Base-by-base conservation (phyloP, 2,113 vertebrate genomes). In the Epinephelus moara region DNA sequence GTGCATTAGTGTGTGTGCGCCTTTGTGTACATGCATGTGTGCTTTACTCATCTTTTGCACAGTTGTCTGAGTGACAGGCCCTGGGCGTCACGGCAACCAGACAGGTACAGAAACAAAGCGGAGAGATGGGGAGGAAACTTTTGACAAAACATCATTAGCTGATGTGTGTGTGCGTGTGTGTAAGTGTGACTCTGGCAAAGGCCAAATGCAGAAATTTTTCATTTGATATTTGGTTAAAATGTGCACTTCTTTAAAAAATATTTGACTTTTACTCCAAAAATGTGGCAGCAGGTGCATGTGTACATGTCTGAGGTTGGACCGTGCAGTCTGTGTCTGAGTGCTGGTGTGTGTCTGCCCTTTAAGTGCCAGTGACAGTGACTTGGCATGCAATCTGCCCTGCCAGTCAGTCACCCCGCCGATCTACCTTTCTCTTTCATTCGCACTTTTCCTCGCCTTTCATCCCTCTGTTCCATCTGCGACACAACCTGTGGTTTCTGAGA, bases 341-440 rank as follows among this genome's bases (percentile, higher is more conserved):
- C 63, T 11, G 67, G 8, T 71, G 71, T 76, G 79, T 73, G 50
- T 63, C 3, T 71, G 84, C 21, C 80, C 79, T 87, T 78, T 89
- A 86, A 85, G 87, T 75, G 63, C 59, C 77, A 61, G 82, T 88
- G 88, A 85, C 88, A 89, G 85, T 60, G 61, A 82, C 81, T 87
- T 93, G 90, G 91, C 89, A 91, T 70, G 69, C 21, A 76, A 94
- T 89, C 87, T 89, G 74, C 77, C 30, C 88, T 92, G 91, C 87
- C 93, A 91, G 59, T 93, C 93, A 89, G 88, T 85, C 88, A 40
- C 80, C 84, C 84, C 21, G 56, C 78, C 23, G 60, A 25, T 81
- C 64, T 78, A 33, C 64, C 68, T 53, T 47, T 83, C 86, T 85
- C 85, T 93, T 85, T 90, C 85, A 90, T 86, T 82, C 30, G n/a